Base-by-base conservation (phyloP, 2,888 invertebrate species). In the Oligia strigilis region DNA sequence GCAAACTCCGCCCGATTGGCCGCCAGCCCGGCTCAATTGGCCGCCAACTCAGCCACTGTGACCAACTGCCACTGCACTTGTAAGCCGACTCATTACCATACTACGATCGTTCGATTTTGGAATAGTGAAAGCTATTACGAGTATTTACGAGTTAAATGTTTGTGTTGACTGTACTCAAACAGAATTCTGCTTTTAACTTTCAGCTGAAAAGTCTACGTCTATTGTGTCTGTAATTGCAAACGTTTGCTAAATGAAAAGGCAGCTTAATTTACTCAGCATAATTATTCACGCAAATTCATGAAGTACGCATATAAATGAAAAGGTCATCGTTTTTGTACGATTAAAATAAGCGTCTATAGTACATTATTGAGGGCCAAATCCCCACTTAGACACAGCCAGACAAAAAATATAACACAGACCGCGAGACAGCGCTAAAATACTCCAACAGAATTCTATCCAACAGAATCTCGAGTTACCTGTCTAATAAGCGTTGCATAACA, bases 51-150 rank as follows among this genome's bases (percentile, higher is more conserved):
- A 43, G 73, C 36, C 17, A 43, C 72, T n/a, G 72, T 72, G 58
- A 43, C 60, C 40, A 72, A 49, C 62, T 80, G 70, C 43, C 13
- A 19, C 67, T 76, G 82, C 87, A 87, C 71, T 79, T 80, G 85
- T 75, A 66, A 67, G 73, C 65, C n/a, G 69, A 64, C 79, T 76
- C 71, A 86, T 86, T 87, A 75, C 17, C 76, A 87, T 86, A 78
- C 52, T 55, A 82, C 66, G 55, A 77, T 40, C 64, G 65, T 36
- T 81, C 74, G 29, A 84, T 74, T 72, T 69, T 9, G 36, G 65
- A 77, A 73, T 82, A 86, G 71, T 60, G 52, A 66, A 66, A 74
- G 23, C 79, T 8, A 55, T 62, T 40, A 55, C 49, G 58, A 77
- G 65, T 73, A 73, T 66, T 80, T 70, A 80, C 55, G 29, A 65